phyloP scores from a whole-genome alignment of 2,888 invertebrate genomes.

The Keiferia lycopersicella region DNA sequence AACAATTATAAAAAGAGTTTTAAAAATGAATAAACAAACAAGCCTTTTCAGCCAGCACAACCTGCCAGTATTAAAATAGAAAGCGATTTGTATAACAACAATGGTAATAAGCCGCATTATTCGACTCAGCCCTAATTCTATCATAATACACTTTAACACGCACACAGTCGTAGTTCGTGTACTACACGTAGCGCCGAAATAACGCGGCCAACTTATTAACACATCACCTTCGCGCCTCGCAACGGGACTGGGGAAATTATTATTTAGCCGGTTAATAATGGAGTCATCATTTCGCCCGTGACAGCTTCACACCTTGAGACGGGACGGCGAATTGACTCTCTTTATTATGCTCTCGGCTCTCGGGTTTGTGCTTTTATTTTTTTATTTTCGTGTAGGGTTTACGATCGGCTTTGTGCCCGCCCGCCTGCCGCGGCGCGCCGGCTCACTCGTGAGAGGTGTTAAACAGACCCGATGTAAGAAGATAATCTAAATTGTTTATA shows the following conservation, averaged over 20 bases:
- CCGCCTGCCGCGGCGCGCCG: constrained; percentile 43
- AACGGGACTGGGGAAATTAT: constrained; percentile 65
- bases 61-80: constrained; percentile 18
- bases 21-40: constrained; percentile 19
- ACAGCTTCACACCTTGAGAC: constrained; percentile 79
- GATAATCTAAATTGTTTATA: constrained; percentile 59
- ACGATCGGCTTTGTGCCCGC: constrained; percentile 65
- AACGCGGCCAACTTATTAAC: constrained; percentile 60
- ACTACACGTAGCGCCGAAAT: constrained; percentile 35
- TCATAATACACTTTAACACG: constrained; percentile 24
- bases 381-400: constrained; percentile 62
- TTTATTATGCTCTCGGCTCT: constrained; percentile 61
- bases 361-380: constrained; percentile 47
- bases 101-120: constrained; percentile 26
- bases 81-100: constrained; percentile 27
- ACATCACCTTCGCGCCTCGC: constrained; percentile 58
- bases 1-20: not conserved
- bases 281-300: constrained; percentile 76
- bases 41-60: constrained; percentile 6
- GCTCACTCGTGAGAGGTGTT: constrained; percentile 64
- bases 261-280: constrained; percentile 77
- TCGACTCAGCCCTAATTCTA: constrained; percentile 28
- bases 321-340: constrained; percentile 68
- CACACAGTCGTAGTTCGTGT: constrained; percentile 13
- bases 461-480: constrained; percentile 64